Base-by-base conservation (phyloP, 53 echinoderm and acorn worm species). In the Luidia sarsii region DNA sequence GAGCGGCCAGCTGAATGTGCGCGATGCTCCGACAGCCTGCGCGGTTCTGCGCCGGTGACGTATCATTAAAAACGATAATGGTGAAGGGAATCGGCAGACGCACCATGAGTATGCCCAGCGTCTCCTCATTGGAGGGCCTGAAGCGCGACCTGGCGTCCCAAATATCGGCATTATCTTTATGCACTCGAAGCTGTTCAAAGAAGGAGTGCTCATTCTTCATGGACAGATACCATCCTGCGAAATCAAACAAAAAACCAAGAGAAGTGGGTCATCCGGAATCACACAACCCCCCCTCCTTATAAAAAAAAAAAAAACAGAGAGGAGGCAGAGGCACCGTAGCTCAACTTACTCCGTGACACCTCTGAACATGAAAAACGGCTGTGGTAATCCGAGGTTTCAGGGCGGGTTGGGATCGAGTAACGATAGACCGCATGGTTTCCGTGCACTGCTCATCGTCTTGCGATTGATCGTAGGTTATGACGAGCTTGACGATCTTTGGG, bases 141-240 rank as follows among this genome's bases (percentile, higher is more conserved):
- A 92, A 95, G 13, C 95, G 69, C 39, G 82, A 79, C 39, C 56
- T 80, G 39, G 79, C 84, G 43, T 90, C 90, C 90, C 90, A 95
- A 15, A 95, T 55, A 51, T 66, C 64, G 7, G 85, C 57, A 95
- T 50, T 21, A 92, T 85, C 48, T 85, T 86, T 2, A 92, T 51
- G 1, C 75, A 83, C 24, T 85, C 81, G 0, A 95, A 46, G 28
- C 83, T 50, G 14, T 69, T 34, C 4, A 95, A n/a, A 70, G 60
- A 95, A 90, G 45, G 88, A 83, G 48, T 95, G 88, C 7, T 80
- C 61, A 11, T 70, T 67, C 11, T 87, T 59, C 85, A 95, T 55
- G 14, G 95, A 95, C 46, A 95, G 55, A 88, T 88, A 95, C 95
- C 95, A 95, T 4, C 95, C 95, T 95, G 21, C 0, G 41, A 7